phyloP scores from a whole-genome alignment of 2,797 vertebrate genomes.

The Eulemur albifrons region DNA sequence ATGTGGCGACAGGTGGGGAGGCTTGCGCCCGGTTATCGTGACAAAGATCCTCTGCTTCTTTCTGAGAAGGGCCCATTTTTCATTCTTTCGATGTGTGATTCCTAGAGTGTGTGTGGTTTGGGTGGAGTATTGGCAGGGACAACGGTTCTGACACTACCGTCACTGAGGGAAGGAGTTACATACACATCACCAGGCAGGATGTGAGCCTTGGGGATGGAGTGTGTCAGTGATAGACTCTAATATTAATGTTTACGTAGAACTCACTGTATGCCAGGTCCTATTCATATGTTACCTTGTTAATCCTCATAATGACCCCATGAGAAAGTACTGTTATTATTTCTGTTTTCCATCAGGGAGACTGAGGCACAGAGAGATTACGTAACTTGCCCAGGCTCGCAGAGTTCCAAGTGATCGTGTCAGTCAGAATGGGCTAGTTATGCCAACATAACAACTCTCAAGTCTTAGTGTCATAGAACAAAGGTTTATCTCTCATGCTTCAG shows the following conservation, averaged over 20 bases:
- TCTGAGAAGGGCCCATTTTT: not conserved
- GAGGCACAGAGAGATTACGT: not conserved
- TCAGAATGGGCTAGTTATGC: not conserved
- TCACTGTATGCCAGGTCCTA: not conserved
- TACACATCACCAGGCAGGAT: not conserved
- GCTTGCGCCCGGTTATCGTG: accelerated
- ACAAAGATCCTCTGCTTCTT: not conserved
- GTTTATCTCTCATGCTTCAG: not conserved
- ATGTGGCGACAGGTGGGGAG: not conserved
- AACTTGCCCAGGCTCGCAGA: not conserved
- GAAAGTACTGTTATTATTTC: not conserved
- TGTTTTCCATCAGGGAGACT: not conserved
- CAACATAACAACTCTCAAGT: not conserved
- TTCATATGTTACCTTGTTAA: not conserved
- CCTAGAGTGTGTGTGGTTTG: not conserved
- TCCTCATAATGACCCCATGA: not conserved
- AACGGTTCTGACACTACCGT: not conserved
- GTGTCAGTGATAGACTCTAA: not conserved
- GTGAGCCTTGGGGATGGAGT: not conserved
- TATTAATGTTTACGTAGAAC: not conserved
- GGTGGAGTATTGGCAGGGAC: not conserved
- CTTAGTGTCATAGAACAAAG: not conserved
- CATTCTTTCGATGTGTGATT: not conserved
- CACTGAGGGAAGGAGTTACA: not conserved
- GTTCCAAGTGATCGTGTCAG: not conserved